Evolutionary conservation across 2,797 vertebrate species (phyloP).

Genomic region (Kryptolebias ocellatus): DNA sequence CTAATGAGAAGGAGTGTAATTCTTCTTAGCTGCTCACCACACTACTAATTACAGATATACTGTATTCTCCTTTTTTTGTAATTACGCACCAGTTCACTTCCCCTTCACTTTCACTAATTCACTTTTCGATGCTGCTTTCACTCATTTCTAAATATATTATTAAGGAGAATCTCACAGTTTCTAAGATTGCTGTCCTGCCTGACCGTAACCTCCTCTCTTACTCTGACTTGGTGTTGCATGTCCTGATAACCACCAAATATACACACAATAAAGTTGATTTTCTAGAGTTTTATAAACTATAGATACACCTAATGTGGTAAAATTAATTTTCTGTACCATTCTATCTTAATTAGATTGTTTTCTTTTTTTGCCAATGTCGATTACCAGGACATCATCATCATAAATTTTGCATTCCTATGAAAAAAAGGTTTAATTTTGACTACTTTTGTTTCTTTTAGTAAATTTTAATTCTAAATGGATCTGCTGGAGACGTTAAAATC

Average conservation of each 20-base stretch:
- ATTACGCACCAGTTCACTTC: conserved; percentile 17
- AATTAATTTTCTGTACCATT: neutral
- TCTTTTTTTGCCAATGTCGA: neutral
- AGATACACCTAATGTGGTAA: neutral
- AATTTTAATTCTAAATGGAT: neutral
- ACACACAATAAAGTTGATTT: neutral
- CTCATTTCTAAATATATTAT: conserved; percentile 17
- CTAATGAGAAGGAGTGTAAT: conserved; percentile 71
- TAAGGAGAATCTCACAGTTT: conserved; percentile 17
- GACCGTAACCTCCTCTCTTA: neutral
- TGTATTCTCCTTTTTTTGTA: neutral
- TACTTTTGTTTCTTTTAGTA: neutral
- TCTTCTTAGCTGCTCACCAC: conserved; percentile 42
- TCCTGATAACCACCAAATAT: neutral
- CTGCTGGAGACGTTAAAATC: neutral
- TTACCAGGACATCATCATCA: neutral
- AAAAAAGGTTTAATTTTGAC: neutral
- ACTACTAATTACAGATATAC: conserved; percentile 57
- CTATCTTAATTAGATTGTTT: neutral
- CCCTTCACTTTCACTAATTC: conserved; percentile 17
- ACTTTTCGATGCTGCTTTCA: conserved; percentile 19
- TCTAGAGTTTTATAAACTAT: neutral
- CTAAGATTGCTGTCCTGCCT: conserved; percentile 18
- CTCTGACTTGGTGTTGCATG: neutral
- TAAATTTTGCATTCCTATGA: conserved; percentile 1